phyloP scores from a whole-genome alignment of 2,797 vertebrate genomes.

The Anguilla pacifica region DNA sequence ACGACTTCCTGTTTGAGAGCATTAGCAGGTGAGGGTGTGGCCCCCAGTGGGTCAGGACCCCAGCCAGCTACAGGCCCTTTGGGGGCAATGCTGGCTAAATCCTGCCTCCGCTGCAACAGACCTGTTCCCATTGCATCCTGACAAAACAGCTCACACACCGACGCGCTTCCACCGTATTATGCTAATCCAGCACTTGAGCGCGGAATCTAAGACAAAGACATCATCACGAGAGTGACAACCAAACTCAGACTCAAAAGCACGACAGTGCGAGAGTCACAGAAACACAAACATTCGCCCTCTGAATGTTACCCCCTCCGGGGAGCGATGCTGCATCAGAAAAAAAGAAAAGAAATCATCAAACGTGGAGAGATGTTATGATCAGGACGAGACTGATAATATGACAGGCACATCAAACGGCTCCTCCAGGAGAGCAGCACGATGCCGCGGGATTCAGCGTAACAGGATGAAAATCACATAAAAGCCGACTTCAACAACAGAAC shows the following conservation, averaged over 20 bases:
- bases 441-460: conserved; percentile 5
- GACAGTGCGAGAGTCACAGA: background rate
- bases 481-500: background rate
- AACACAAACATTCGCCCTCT: background rate
- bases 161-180: too few relatives aligned
- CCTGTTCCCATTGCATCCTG: background rate
- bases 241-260: background rate
- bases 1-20: too few relatives aligned
- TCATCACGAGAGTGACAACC: background rate
- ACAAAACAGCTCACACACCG: too few relatives aligned
- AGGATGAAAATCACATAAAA: conserved; percentile 43
- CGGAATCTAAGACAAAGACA: background rate
- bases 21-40: too few relatives aligned
- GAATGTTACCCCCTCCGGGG: too few relatives aligned
- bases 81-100: background rate
- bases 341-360: background rate
- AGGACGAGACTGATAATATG: background rate
- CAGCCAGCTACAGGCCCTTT: background rate
- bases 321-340: too few relatives aligned
- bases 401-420: background rate
- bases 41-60: background rate
- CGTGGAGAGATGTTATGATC: background rate
- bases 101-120: background rate
- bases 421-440: background rate
- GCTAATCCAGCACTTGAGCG: too few relatives aligned